phyloP scores from a whole-genome alignment of 1,140 invertebrate species.

The Coelopa frigida region DNA sequence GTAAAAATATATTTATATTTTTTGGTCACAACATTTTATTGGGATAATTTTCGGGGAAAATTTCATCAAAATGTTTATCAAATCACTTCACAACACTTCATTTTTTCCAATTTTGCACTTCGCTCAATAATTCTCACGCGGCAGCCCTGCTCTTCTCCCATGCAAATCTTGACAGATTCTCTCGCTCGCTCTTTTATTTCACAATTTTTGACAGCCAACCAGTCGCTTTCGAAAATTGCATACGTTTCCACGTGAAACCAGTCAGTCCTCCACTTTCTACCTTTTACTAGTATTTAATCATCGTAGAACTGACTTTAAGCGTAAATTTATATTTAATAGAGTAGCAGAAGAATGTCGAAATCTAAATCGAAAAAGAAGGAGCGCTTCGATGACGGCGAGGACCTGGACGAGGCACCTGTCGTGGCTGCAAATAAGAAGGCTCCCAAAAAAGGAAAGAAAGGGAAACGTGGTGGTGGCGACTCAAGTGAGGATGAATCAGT shows the following conservation, averaged over 20 bases:
- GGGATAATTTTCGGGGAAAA: too few relatives aligned
- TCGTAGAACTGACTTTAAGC: slow-evolving; percentile 4
- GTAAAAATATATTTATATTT: too few relatives aligned
- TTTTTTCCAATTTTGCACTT: too few relatives aligned
- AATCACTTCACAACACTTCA: too few relatives aligned
- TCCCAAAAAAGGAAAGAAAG: slow-evolving; percentile 30
- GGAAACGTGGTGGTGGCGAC: slow-evolving; percentile 33
- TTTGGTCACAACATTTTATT: too few relatives aligned
- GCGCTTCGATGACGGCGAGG: slow-evolving; percentile 52
- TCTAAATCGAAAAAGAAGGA: slow-evolving; percentile 57
- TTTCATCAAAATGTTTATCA: too few relatives aligned
- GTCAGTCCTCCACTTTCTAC: background rate
- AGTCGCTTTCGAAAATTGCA: too few relatives aligned
- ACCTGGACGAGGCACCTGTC: slow-evolving; percentile 47
- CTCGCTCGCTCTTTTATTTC: too few relatives aligned
- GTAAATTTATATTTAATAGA: slow-evolving; percentile 2
- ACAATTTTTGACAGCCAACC: too few relatives aligned
- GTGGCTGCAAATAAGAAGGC: slow-evolving; percentile 36
- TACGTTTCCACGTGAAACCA: slow-evolving; percentile 8
- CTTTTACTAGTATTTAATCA: slow-evolving; percentile 1
- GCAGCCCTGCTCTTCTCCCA: too few relatives aligned
- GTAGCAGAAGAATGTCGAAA: slow-evolving; percentile 45
- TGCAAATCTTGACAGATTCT: too few relatives aligned
- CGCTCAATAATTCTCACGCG: too few relatives aligned
- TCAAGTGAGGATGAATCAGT: slow-evolving; percentile 31